Conservation (phyloP, 2,888 invertebrate species). For the Patella caerulea region DNA sequence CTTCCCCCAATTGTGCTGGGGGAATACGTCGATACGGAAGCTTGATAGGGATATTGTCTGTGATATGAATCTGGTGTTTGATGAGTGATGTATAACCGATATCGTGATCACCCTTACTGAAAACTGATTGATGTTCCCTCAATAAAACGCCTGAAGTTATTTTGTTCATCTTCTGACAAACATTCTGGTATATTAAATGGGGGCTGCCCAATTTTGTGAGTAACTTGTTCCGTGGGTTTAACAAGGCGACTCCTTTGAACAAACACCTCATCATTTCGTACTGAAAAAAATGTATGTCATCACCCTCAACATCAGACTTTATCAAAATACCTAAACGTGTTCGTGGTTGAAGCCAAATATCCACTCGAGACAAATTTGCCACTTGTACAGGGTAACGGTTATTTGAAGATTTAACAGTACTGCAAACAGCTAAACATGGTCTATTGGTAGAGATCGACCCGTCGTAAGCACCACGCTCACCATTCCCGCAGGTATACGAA, state of each 20-base stretch:
- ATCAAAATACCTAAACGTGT: not conserved
- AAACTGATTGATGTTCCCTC: constrained; percentile 20
- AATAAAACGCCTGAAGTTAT: constrained; percentile 17
- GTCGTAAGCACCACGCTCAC: constrained; percentile 6
- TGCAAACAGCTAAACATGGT: not conserved
- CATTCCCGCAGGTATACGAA: constrained; percentile 8
- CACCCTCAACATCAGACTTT: not conserved
- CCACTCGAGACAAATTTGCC: not conserved
- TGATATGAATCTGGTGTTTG: constrained; percentile 19
- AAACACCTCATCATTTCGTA: not conserved
- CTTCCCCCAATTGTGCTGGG: constrained; percentile 23
- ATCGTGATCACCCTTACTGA: constrained; percentile 16
- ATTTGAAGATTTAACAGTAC: not conserved
- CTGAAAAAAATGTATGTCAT: not conserved
- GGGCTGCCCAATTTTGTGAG: not conserved
- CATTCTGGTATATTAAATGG: no score
- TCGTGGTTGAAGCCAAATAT: not conserved
- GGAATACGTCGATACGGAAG: constrained; percentile 25
- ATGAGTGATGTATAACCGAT: constrained; percentile 26
- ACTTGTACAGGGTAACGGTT: not conserved
- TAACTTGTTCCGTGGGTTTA: not conserved
- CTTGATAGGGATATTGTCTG: constrained; percentile 20
- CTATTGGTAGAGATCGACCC: not conserved
- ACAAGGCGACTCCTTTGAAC: not conserved
- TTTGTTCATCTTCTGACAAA: constrained; percentile 8